Evolutionary conservation across 2,797 vertebrate species (phyloP).

Genomic region (Lophotriccus pileatus): DNA sequence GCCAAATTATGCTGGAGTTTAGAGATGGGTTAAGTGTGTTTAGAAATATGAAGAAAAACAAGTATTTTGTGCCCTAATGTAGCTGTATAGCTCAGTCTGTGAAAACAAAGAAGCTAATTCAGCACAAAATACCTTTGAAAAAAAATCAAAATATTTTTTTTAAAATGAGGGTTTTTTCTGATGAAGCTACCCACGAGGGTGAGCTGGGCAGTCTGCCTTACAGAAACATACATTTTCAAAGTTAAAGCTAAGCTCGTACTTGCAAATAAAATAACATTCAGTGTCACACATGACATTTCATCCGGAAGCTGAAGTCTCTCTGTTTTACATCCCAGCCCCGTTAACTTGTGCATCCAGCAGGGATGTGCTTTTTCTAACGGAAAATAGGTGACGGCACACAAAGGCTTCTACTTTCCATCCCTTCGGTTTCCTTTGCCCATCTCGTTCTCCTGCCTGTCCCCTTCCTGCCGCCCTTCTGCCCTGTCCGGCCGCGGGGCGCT

Average conservation of each 20-base stretch:
- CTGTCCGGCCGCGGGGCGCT: not conserved
- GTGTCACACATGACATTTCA: not conserved
- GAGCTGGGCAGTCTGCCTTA: not conserved
- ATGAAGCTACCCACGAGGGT: fast-evolving
- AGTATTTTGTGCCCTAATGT: not conserved
- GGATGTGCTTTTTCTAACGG: not conserved
- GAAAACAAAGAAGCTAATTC: not conserved
- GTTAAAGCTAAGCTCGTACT: not conserved
- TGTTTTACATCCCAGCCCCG: fast-evolving
- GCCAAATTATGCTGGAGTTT: not conserved
- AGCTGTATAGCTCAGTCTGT: not conserved
- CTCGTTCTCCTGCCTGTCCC: not conserved
- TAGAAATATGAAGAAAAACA: not conserved
- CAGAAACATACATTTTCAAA: not conserved
- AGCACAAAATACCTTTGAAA: not conserved
- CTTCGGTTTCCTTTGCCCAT: not conserved
- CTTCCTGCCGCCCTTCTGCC: not conserved
- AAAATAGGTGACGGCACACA: fast-evolving
- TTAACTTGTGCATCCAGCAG: not conserved
- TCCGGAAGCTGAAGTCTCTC: not conserved
- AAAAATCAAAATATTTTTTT: not conserved
- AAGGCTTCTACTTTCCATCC: not conserved
- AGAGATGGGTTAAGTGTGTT: not conserved
- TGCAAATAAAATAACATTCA: not conserved
- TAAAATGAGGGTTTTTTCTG: not conserved